Evolutionary conservation across 2,113 vertebrate species (phyloP).

Genomic region (Mugil cephalus): DNA sequence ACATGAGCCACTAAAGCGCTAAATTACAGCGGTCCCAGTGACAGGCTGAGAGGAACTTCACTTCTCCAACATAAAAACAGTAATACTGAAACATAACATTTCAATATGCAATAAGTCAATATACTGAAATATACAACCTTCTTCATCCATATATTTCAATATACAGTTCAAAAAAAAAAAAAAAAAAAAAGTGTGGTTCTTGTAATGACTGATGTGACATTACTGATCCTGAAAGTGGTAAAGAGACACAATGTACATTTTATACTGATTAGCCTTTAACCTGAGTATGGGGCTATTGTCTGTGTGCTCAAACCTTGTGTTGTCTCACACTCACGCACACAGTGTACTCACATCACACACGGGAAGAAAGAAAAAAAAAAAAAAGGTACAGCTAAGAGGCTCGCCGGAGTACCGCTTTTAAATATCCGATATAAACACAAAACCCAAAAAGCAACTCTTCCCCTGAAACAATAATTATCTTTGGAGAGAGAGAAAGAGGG

Average conservation of each 20-base stretch:
- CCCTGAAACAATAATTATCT: conserved; percentile 69
- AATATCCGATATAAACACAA: conserved; percentile 65
- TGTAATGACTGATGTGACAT: conserved; percentile 4
- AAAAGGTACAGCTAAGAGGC: conserved; percentile 38
- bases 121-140: conserved; percentile 56
- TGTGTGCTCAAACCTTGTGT: conserved; percentile 26
- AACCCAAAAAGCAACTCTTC: conserved; percentile 45
- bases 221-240: conserved; percentile 25
- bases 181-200: neutral
- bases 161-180: conserved; percentile 22
- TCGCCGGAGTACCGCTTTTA: conserved; percentile 57
- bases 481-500: conserved; percentile 51
- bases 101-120: conserved; percentile 49
- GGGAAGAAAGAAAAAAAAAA: too few relatives aligned
- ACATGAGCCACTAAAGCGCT: conserved; percentile 56
- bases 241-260: neutral
- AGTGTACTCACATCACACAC: conserved; percentile 33
- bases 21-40: conserved; percentile 67
- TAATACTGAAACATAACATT: conserved; percentile 60
- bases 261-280: conserved; percentile 53
- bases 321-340: conserved; percentile 4
- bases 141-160: conserved; percentile 50
- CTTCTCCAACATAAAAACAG: conserved; percentile 34
- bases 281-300: conserved; percentile 60
- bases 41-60: conserved; percentile 1